Base-by-base conservation (phyloP, 2,797 vertebrate genomes). In the Artibeus jamaicensis region DNA sequence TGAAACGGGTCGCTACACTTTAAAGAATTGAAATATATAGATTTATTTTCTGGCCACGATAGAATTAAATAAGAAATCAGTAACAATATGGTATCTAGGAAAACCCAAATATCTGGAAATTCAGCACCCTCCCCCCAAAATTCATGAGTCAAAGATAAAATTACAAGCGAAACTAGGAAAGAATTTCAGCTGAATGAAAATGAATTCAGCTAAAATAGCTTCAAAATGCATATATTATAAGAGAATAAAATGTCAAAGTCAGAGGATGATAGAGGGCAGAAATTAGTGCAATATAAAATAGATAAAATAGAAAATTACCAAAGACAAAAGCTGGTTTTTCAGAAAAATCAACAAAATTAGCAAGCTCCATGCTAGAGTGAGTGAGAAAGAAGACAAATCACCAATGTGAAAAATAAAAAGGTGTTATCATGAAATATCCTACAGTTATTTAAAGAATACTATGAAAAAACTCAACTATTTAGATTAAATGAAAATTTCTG, bases 171-270 rank as follows among this genome's bases (percentile, higher is more conserved):
- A 96, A 74, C n/a, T 22, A 91, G 21, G 57, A 91, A 79, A 83
- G 57, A 93, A 57, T 93, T 77, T 76, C 21, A 91, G 76, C 37
- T 48, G 11, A 92, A 94, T 91, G 44, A 95, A 92, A 78, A 89
- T 77, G 68, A 87, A 81, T 44, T 92, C 78, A 65, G 34, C 44
- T 77, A 89, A 96, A 92, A 39, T 26, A 74, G 6, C 39, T 77
- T 92, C 79, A 89, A 93, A 77, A 84, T 55, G 22, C 4, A 22
- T 37, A 4, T 22, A 46, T 62, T n/a, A 76, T 70, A 90, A 70
- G 34, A 71, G 76, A 62, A 88, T n/a, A 29, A 48, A 39, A 21
- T n/a, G 44, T 48, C 21, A 37, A 94, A 94, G 55, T 76, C n/a
- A 46, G 71, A 77, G 53, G 76, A 83, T 78, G 50, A 77, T 57